Base-by-base conservation (phyloP, 2,797 vertebrate species). In the Acanthis flammea region DNA sequence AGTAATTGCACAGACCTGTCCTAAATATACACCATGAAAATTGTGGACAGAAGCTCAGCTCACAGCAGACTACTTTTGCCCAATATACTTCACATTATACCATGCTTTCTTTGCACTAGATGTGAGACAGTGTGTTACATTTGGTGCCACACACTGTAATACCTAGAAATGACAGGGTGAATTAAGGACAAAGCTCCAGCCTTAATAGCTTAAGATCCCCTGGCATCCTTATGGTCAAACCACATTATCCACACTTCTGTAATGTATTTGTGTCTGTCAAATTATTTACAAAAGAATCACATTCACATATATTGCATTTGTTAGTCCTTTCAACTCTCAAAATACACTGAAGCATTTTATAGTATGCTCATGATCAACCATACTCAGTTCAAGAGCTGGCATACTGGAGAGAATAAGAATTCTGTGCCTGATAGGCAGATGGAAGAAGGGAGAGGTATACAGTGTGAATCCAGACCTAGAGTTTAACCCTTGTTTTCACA, bases 171-270 rank as follows among this genome's bases (percentile, higher is more conserved):
- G 66, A 72, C 73, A 93, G 87, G 95, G 87, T 96, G 83, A 97
- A 88, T 79, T 87, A 90, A 96, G 92, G 94, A 96, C 95, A 96
- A 89, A 88, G n/a, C 68, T 94, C 88, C 80, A 95, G 82, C 33
- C 55, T 83, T 91, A 95, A 91, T 55, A 95, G 76, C 74, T 88
- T 87, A 86, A 84, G 90, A 89, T 94, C 78, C 66, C 15, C 63
- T 70, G 50, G 61, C 57, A 88, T 88, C 48, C 78, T 89, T 91
- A 88, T 39, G 71, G 84, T 80, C 87, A 93, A 95, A 54, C 80
- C 35, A 75, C 73, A 6, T 51, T 92, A 67, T 82, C 48, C 72
- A 90, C 57, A 54, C 53, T 67, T 80, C 30, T 12, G 19, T 35
- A 62, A 77, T 18, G 30, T 58, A 44, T 54, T 75, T 37, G 61